phyloP scores from a whole-genome alignment of 2,797 vertebrate species.

The Myotis pilosus region DNA sequence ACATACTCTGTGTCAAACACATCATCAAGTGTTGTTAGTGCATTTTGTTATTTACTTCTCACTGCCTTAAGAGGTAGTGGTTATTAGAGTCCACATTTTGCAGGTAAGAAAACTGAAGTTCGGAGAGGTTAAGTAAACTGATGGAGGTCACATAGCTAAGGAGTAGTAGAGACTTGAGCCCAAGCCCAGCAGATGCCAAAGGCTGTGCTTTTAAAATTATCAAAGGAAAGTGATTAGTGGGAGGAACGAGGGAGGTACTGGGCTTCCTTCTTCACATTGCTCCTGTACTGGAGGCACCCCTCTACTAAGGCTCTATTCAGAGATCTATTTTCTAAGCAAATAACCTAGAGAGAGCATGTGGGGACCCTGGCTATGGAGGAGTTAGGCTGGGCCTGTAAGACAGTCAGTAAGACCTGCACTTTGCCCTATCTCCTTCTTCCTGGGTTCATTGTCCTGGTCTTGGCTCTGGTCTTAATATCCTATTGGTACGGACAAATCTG shows the following conservation, averaged over 20 bases:
- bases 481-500: not conserved
- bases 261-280: not conserved
- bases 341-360: not conserved
- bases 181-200: not conserved
- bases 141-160: not conserved
- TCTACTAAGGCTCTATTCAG: not conserved
- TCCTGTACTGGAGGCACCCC: not conserved
- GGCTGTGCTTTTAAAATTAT: not conserved
- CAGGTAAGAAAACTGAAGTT: not conserved
- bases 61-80: not conserved
- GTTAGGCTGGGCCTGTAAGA: not conserved
- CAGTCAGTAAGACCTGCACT: not conserved
- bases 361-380: not conserved
- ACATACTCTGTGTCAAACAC: not conserved
- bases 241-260: not conserved
- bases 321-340: not conserved
- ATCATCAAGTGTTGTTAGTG: not conserved
- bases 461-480: not conserved
- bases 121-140: constrained; percentile 25
- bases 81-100: not conserved
- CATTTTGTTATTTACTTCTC: constrained; percentile 10
- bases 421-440: not conserved
- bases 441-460: not conserved
- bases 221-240: not conserved
- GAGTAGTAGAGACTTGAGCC: not conserved